Evolutionary conservation across 2,888 invertebrate species (phyloP).

Genomic region (Tenthredo mesomela): DNA sequence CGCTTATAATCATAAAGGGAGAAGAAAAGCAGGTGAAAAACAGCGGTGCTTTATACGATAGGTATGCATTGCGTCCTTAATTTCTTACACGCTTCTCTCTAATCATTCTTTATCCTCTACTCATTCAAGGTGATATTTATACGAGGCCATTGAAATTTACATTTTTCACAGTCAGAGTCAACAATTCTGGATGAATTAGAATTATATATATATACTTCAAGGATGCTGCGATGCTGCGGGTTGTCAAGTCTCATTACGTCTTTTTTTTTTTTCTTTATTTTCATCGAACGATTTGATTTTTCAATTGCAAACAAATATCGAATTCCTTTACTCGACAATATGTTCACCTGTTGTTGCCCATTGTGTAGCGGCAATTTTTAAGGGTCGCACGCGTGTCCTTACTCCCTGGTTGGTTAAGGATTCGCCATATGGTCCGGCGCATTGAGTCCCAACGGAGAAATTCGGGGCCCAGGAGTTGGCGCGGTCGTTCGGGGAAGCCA

Average conservation of each 20-base stretch:
- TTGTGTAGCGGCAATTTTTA: background rate
- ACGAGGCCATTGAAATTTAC: background rate
- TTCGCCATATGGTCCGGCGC: slow-evolving; percentile 75
- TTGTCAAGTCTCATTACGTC: background rate
- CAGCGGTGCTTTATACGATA: background rate
- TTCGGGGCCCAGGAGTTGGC: slow-evolving; percentile 57
- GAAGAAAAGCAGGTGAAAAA: slow-evolving; percentile 60
- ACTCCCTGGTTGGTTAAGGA: slow-evolving; percentile 70
- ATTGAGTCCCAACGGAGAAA: slow-evolving; percentile 35
- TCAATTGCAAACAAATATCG: background rate
- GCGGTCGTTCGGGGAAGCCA: slow-evolving; percentile 68
- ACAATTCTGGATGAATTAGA: background rate
- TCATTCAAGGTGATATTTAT: slow-evolving; percentile 13
- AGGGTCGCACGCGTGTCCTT: slow-evolving; percentile 57
- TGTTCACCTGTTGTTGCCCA: slow-evolving; percentile 59
- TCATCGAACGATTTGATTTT: background rate
- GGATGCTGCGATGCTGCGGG: background rate
- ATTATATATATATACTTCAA: background rate
- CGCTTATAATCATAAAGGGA: slow-evolving; percentile 53
- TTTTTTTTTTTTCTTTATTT: background rate
- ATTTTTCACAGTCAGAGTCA: background rate
- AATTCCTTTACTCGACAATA: slow-evolving; percentile 12
- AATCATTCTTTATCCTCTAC: slow-evolving; percentile 25
- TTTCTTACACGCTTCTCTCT: background rate
- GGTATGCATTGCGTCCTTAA: background rate